Conservation (phyloP, 2,113 vertebrate genomes). For the Pygoscelis antarcticus region DNA sequence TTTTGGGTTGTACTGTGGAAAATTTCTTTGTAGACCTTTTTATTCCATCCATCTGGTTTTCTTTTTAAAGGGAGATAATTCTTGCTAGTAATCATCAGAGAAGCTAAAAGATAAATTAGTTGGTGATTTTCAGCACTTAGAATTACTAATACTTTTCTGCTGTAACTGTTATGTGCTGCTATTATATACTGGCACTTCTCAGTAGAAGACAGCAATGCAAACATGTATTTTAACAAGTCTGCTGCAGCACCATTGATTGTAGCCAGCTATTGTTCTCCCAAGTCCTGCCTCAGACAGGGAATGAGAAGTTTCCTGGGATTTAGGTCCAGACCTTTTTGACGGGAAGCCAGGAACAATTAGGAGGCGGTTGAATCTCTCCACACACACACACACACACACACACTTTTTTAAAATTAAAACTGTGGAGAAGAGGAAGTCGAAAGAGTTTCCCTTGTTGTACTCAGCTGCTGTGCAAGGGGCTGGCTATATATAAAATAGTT, state of each 20-base stretch:
- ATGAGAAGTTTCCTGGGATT: conserved; percentile 27
- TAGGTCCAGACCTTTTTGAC: background rate
- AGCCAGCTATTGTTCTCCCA: conserved; percentile 11
- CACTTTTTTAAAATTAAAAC: background rate
- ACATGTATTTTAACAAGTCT: background rate
- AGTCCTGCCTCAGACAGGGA: background rate
- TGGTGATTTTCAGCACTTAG: background rate
- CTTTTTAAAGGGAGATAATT: background rate
- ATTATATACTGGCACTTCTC: background rate
- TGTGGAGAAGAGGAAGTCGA: background rate
- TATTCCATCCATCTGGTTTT: background rate
- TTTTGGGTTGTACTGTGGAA: background rate
- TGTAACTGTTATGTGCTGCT: background rate
- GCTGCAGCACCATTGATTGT: background rate
- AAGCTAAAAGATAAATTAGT: background rate
- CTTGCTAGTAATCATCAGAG: background rate
- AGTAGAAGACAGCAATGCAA: background rate
- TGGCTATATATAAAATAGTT: background rate
- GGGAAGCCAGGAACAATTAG: background rate
- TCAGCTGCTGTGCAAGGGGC: background rate
- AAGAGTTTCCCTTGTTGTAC: background rate
- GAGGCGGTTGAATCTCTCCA: background rate
- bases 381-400: too few species aligned
- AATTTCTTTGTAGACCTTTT: background rate
- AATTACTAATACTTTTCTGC: background rate